A percentile compares a stretch with the other conserved stretches of the same genome.
phyloP scores from a whole-genome alignment of 2,888 invertebrate genomes.

The Coelopa pilipes region DNA sequence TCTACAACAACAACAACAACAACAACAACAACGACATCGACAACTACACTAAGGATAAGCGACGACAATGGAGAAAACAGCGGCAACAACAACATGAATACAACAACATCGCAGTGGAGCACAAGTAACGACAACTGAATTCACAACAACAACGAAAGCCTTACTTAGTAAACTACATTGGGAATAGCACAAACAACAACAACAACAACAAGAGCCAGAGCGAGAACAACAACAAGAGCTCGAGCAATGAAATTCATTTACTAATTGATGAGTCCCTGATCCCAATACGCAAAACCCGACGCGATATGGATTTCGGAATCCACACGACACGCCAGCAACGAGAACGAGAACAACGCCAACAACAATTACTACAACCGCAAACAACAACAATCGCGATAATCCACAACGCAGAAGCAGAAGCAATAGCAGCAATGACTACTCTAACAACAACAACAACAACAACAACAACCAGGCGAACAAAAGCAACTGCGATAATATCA shows the following conservation, averaged over 20 bases:
- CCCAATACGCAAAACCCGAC: slow-evolving; percentile 60
- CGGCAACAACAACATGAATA: slow-evolving; percentile 26
- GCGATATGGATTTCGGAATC: slow-evolving; percentile 13
- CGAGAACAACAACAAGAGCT: slow-evolving; percentile 37
- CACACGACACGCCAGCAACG: slow-evolving; percentile 40
- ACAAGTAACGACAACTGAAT: background rate
- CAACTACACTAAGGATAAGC: background rate
- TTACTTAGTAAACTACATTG: background rate
- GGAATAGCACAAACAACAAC: slow-evolving; percentile 33
- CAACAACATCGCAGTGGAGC: background rate
- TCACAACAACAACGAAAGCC: background rate
- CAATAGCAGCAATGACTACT: slow-evolving; percentile 23
- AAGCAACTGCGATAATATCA: slow-evolving; percentile 25
- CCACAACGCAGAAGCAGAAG: slow-evolving; percentile 39
- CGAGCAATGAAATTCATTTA: slow-evolving; percentile 62
- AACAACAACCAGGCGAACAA: slow-evolving; percentile 32
- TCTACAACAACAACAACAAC: background rate
- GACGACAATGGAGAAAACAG: slow-evolving; percentile 35
- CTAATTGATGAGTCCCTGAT: slow-evolving; percentile 66
- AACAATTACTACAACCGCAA: background rate
- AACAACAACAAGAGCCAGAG: slow-evolving; percentile 24
- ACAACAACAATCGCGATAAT: slow-evolving; percentile 27
- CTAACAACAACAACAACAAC: slow-evolving; percentile 28
- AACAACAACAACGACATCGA: background rate
- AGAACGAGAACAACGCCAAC: slow-evolving; percentile 23